Evolutionary conservation across 1,140 invertebrate genomes (phyloP), one percentile per base, ranked within the genome.

Genomic region (Psilanteris sp.): DNA sequence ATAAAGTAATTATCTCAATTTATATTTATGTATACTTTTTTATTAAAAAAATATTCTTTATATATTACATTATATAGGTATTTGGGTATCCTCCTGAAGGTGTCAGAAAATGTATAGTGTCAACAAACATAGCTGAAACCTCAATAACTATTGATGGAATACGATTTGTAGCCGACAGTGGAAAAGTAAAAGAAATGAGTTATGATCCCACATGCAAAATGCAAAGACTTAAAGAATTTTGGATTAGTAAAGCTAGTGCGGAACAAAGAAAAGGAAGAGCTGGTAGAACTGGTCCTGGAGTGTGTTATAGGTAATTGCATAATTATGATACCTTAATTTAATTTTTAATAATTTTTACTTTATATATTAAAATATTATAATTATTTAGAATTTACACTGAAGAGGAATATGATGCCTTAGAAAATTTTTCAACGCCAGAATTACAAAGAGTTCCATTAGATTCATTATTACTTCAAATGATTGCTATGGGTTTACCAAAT

Each of bases 101-200:
- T 14, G 91, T 97, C 0, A 90, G 98, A 66, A 99, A 99, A 89
- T 99, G 98, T 84, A 97, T 99, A 64, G 92, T 99, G 1, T 97
- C 97, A 0, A 99, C 98, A n/a, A 99, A 99, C 83, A 99, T 99
- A 55, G 98, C 98, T 0, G 98, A 99, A 90, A 99, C 98, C 0
- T 99, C 97, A 3, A 94, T 99, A 2, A 99, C 98, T 0, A 99
- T 99, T 59, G 98, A 99, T 89, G 98, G 98, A 2, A 95, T 99
- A 62, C 89, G 98, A 82, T 99, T 99, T 90, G 98, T 99, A 1
- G 92, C 97, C 3, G 98, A 99, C 88, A 98, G 97, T 7, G 96
- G 96, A 14, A 97, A 97, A 91, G 96, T 98, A 0, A 99, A 99
- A 89, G 95, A 98, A 88, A 98, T 98, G 96, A 96, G 93, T 84